Evolutionary conservation across 2,888 invertebrate species (phyloP).

Genomic region (Tricholauxania praeusta): DNA sequence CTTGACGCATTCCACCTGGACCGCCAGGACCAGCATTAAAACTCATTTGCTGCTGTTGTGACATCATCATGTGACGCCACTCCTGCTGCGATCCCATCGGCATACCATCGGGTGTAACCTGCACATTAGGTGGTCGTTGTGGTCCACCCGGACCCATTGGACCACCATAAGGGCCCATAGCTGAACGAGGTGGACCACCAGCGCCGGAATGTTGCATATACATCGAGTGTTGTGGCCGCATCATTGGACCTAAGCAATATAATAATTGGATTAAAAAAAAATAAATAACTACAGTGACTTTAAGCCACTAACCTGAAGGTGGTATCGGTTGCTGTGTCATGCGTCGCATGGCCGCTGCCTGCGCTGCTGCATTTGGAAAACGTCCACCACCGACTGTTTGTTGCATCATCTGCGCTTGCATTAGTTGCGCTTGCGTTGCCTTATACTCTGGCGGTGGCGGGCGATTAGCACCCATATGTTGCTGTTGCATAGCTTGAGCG

Average conservation of each 20-base stretch:
- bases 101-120: conserved; percentile 72
- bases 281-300: background rate
- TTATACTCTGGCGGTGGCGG: conserved; percentile 91
- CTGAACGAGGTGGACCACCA: conserved; percentile 61
- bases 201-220: conserved; percentile 69
- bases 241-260: conserved; percentile 74
- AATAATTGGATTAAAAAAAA: conserved; percentile 15
- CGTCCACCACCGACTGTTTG: conserved; percentile 68
- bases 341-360: conserved; percentile 72
- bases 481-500: conserved; percentile 64
- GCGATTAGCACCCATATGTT: conserved; percentile 71
- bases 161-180: conserved; percentile 61
- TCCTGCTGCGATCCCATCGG: conserved; percentile 67
- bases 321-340: conserved; percentile 80
- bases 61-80: conserved; percentile 69
- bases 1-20: conserved; percentile 61
- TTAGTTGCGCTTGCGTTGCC: conserved; percentile 69
- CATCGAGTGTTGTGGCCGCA: conserved; percentile 74
- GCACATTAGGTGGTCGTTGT: conserved; percentile 72
- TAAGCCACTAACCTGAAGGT: conserved; percentile 72
- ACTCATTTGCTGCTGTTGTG: conserved; percentile 68
- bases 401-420: conserved; percentile 72
- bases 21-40: conserved; percentile 57
- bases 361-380: conserved; percentile 70
- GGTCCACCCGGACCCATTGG: conserved; percentile 67